phyloP scores from a whole-genome alignment of 2,113 vertebrate genomes.

The Sinocyclocheilus rhinocerous region DNA sequence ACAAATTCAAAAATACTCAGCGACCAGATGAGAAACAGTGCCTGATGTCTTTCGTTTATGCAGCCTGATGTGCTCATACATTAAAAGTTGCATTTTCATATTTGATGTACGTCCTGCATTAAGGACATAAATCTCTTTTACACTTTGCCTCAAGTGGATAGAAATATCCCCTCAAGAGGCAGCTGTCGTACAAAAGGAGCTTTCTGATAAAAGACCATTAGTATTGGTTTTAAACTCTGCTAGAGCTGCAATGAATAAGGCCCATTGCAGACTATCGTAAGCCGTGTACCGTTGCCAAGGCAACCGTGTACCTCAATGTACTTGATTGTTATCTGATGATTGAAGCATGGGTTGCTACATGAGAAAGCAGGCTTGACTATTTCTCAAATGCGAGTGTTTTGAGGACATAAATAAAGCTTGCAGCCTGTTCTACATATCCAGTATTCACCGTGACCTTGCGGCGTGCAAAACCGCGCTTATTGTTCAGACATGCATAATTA shows the following conservation, averaged over 20 bases:
- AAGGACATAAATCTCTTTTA: not conserved
- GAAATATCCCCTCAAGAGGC: not conserved
- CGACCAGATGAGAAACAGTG: no score
- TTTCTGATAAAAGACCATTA: conserved; percentile 31
- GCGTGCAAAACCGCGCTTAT: not conserved
- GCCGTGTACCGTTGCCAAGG: conserved; percentile 36
- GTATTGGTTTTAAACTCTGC: conserved; percentile 23
- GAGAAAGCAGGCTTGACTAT: conserved; percentile 1
- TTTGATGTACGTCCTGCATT: not conserved
- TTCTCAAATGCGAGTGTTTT: not conserved
- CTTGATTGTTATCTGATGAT: conserved; percentile 39
- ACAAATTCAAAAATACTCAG: no score
- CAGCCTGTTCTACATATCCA: not conserved
- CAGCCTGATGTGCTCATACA: no score
- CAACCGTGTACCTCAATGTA: conserved; percentile 42
- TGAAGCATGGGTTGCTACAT: conserved; percentile 26
- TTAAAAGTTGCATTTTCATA: not conserved
- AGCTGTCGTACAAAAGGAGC: conserved; percentile 6
- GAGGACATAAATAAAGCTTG: not conserved
- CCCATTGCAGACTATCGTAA: not conserved
- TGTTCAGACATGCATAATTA: not conserved
- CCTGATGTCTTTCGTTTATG: not conserved
- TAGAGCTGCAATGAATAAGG: not conserved
- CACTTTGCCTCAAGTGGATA: not conserved
- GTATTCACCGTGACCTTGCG: not conserved